phyloP scores from a whole-genome alignment of 2,113 vertebrate species.

The Vombatus ursinus region DNA sequence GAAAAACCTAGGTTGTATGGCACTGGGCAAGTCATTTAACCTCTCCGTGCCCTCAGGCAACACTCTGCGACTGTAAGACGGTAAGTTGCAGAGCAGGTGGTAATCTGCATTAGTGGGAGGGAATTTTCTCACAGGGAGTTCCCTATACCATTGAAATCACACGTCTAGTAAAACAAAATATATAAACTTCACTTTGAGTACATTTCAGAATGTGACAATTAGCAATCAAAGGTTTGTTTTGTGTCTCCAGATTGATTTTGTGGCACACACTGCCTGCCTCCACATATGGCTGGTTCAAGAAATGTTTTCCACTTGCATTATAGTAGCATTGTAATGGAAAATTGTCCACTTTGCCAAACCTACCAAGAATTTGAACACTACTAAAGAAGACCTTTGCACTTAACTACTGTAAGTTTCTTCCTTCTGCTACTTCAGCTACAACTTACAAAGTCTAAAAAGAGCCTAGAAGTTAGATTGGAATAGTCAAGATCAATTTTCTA shows the following conservation, averaged over 20 bases:
- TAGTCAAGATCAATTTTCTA: conserved; percentile 59
- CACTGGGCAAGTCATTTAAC: background rate
- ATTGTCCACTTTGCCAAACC: conserved; percentile 74
- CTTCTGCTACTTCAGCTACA: conserved; percentile 37
- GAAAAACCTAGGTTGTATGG: background rate
- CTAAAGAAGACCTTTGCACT: conserved; percentile 41
- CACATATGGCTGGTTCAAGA: conserved; percentile 61
- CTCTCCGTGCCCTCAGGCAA: background rate
- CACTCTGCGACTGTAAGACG: background rate
- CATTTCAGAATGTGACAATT: conserved; percentile 66
- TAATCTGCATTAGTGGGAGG: background rate
- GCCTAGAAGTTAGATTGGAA: conserved; percentile 60
- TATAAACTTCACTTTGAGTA: conserved; percentile 53
- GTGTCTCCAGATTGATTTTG: conserved; percentile 62
- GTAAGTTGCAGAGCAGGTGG: background rate
- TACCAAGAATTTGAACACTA: conserved; percentile 56
- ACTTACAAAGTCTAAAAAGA: conserved; percentile 63
- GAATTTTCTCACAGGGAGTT: background rate
- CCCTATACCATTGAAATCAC: background rate
- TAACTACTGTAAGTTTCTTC: conserved; percentile 35
- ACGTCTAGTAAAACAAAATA: background rate
- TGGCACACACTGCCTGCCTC: conserved; percentile 55
- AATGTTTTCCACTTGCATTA: conserved; percentile 74
- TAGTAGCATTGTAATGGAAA: conserved; percentile 77
- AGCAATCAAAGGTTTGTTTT: conserved; percentile 68